Conservation (phyloP, 1,140 invertebrate genomes). For the Formica exsecta region DNA sequence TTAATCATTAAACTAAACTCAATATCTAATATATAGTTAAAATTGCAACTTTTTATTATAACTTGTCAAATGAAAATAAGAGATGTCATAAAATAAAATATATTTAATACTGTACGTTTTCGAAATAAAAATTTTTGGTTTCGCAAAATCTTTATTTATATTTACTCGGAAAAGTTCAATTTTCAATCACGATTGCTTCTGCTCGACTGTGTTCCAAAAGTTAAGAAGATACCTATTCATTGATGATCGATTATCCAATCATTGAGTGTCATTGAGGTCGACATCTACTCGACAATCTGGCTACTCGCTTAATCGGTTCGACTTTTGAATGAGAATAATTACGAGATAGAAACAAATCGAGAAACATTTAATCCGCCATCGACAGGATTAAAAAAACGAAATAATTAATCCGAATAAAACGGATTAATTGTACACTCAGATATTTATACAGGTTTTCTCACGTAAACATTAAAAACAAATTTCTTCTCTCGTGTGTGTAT, state of each 20-base stretch:
- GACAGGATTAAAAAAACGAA: neutral
- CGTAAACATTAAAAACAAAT: neutral
- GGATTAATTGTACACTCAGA: neutral
- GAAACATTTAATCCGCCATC: neutral
- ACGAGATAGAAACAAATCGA: constrained; percentile 23
- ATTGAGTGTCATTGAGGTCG: constrained; percentile 19
- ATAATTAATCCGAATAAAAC: neutral
- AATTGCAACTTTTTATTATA: neutral
- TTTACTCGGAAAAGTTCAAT: neutral
- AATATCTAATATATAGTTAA: neutral
- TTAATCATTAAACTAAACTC: neutral
- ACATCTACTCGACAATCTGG: constrained; percentile 32
- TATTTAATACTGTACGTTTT: neutral
- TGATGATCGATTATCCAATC: constrained; percentile 4
- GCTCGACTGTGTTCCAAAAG: neutral
- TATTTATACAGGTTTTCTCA: neutral
- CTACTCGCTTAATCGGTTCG: constrained; percentile 1
- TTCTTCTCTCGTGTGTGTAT: neutral
- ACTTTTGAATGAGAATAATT: constrained; percentile 17
- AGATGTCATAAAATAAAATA: neutral
- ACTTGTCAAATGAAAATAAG: neutral
- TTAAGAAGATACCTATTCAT: neutral
- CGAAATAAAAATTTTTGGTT: neutral
- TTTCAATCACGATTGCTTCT: neutral
- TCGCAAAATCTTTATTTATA: neutral